Evolutionary conservation across 2,888 invertebrate species (phyloP).

Genomic region (Salpingus planirostris): DNA sequence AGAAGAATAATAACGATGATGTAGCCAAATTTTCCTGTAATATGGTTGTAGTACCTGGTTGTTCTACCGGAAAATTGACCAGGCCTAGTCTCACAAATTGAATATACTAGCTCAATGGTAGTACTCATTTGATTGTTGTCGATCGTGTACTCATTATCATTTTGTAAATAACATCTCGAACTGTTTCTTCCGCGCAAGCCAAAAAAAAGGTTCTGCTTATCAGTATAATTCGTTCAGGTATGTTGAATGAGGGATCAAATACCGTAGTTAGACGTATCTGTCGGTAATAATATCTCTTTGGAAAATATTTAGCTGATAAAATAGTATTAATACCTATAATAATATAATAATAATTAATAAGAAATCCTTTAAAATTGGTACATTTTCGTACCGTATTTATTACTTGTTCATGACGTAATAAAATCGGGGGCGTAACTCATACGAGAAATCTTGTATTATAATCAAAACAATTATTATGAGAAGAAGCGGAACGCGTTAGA

Average conservation of each 20-base stretch:
- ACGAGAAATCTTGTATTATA: too few species aligned
- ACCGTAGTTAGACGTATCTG: slow-evolving; percentile 31
- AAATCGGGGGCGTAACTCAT: too few species aligned
- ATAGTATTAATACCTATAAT: slow-evolving; percentile 1
- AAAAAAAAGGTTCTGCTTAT: slow-evolving; percentile 27
- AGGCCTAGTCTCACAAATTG: too few species aligned
- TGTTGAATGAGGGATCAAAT: slow-evolving; percentile 42
- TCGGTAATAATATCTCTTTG: too few species aligned
- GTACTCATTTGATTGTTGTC: too few species aligned
- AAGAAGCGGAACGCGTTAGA: too few species aligned
- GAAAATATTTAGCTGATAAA: too few species aligned
- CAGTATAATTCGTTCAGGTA: slow-evolving; percentile 40
- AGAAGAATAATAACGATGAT: too few species aligned
- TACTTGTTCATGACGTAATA: slow-evolving; percentile 8
- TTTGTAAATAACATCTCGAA: slow-evolving; percentile 25
- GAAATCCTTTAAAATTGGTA: slow-evolving; percentile 8
- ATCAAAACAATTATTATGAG: slow-evolving; percentile 9
- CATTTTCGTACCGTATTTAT: slow-evolving; percentile 14
- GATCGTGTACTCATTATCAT: slow-evolving; percentile 15
- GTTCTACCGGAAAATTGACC: too few species aligned
- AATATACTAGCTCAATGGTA: too few species aligned
- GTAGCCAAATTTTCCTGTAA: slow-evolving; percentile 31
- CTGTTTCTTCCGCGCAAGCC: slow-evolving; percentile 31
- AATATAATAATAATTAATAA: not conserved
- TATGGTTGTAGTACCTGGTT: too few species aligned